phyloP scores from a whole-genome alignment of 2,888 invertebrate genomes.

The Agrochola circellaris region DNA sequence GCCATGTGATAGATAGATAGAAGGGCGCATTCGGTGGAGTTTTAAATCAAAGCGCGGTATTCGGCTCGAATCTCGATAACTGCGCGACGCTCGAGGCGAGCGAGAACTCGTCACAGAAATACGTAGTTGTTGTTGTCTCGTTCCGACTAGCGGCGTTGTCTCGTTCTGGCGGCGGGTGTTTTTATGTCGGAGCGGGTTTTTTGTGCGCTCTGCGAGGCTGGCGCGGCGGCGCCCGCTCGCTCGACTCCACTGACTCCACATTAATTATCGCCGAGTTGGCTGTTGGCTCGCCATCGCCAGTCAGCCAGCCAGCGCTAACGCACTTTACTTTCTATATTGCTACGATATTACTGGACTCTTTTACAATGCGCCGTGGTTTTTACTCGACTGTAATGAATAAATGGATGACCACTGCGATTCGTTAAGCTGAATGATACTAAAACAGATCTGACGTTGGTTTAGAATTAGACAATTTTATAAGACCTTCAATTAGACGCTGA shows the following conservation, averaged over 20 bases:
- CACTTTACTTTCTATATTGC: constrained; percentile 89
- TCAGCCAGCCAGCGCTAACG: constrained; percentile 80
- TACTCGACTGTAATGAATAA: constrained; percentile 60
- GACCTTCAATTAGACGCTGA: constrained; percentile 33
- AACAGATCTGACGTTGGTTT: constrained; percentile 46
- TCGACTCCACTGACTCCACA: constrained; percentile 86
- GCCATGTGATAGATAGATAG: constrained; percentile 91
- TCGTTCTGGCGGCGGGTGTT: constrained; percentile 86
- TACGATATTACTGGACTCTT: constrained; percentile 75
- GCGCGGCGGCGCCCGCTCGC: constrained; percentile 84
- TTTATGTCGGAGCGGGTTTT: constrained; percentile 90
- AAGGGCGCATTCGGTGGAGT: constrained; percentile 89
- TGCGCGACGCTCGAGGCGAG: constrained; percentile 87
- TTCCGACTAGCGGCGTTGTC: constrained; percentile 78
- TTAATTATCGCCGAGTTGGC: constrained; percentile 89
- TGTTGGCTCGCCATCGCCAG: constrained; percentile 80
- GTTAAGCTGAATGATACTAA: constrained; percentile 41
- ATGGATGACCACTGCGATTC: constrained; percentile 48
- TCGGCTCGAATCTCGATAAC: constrained; percentile 86
- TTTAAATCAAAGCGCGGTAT: constrained; percentile 90
- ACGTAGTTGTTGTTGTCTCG: constrained; percentile 82
- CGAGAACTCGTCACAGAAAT: constrained; percentile 89
- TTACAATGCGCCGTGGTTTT: constrained; percentile 71
- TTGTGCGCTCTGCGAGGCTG: constrained; percentile 84
- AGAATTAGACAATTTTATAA: constrained; percentile 41